A percentile compares a stretch with the other conserved stretches of the same genome.
These are phyloP conservation scores for Psilanteris sp. DNA, from an alignment of 1,140 invertebrate genomes.

Conservation along the genomic window DNA sequence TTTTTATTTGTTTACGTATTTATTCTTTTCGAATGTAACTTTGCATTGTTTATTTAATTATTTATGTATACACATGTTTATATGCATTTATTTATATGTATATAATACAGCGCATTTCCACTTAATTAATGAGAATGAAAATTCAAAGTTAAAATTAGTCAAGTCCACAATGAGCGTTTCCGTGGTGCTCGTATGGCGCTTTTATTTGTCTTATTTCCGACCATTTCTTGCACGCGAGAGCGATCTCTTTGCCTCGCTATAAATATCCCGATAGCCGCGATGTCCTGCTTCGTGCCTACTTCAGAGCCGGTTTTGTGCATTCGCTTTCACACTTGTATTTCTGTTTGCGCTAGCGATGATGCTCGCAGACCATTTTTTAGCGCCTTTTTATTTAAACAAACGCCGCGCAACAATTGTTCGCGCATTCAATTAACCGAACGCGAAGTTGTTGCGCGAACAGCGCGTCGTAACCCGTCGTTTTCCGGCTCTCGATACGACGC, in stretches of 20 bases:
- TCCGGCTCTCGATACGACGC: no score
- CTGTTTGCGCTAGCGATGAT: conserved; percentile 27
- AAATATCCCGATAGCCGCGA: conserved; percentile 54
- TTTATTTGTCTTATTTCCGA: conserved; percentile 52
- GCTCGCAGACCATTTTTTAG: conserved; percentile 12
- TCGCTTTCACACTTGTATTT: conserved; percentile 59
- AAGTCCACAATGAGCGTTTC: background rate
- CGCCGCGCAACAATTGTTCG: no score
- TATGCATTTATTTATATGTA: no score
- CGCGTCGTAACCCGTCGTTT: no score
- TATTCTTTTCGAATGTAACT: no score
- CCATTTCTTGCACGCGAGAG: conserved; percentile 56
- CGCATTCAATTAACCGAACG: no score
- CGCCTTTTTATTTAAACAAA: conserved; percentile 15
- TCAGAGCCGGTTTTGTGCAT: conserved; percentile 58
- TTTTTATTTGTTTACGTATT: no score
- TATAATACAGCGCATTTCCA: no score
- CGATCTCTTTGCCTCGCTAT: conserved; percentile 58
- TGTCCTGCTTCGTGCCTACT: conserved; percentile 54
- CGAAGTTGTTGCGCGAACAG: no score
- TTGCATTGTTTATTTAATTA: no score
- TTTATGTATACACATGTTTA: no score
- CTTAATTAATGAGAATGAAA: background rate
- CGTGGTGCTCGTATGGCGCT: background rate
- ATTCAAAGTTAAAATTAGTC: background rate